Conservation (phyloP, 1,140 invertebrate genomes). For the Euborellia annulipes region DNA sequence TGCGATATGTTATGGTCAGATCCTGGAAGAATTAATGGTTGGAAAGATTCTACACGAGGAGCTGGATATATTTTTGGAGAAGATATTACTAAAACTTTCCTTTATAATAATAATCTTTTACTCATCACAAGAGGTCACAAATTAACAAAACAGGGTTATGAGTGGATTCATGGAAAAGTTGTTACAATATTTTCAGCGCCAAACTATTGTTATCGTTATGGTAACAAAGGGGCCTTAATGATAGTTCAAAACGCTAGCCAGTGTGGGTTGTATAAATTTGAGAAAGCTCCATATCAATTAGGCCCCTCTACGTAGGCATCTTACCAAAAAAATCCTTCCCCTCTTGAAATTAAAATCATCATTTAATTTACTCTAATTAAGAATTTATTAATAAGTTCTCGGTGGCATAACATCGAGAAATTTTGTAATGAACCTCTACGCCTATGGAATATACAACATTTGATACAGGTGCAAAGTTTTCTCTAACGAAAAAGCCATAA, state of each 20-base stretch:
- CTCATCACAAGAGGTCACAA: slow-evolving; percentile 98
- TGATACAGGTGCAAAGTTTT: no score
- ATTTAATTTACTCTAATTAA: no score
- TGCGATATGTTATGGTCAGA: slow-evolving; percentile 82
- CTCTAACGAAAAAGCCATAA: no score
- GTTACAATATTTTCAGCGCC: slow-evolving; percentile 99
- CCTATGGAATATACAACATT: no score
- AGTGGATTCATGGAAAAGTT: slow-evolving; percentile 99
- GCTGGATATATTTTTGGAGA: slow-evolving; percentile 99
- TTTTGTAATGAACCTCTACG: no score
- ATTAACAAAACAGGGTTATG: slow-evolving; percentile 99
- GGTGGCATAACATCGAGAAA: no score
- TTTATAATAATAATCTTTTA: slow-evolving; percentile 96
- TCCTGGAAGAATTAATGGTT: slow-evolving; percentile 89
- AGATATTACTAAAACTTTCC: slow-evolving; percentile 99
- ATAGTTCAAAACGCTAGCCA: slow-evolving; percentile 99
- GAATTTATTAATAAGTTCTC: no score
- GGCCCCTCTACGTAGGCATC: no score
- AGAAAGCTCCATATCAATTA: slow-evolving; percentile 94
- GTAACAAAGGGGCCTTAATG: slow-evolving; percentile 99
- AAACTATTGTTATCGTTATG: slow-evolving; percentile 99
- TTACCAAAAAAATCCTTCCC: no score
- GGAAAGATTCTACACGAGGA: slow-evolving; percentile 98
- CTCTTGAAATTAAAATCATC: no score
- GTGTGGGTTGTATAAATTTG: slow-evolving; percentile 99